Percentiles rank a stretch among this genome's conserved stretches.
phyloP scores from a whole-genome alignment of 2,797 vertebrate genomes.

The Emydoidea blandingii region DNA sequence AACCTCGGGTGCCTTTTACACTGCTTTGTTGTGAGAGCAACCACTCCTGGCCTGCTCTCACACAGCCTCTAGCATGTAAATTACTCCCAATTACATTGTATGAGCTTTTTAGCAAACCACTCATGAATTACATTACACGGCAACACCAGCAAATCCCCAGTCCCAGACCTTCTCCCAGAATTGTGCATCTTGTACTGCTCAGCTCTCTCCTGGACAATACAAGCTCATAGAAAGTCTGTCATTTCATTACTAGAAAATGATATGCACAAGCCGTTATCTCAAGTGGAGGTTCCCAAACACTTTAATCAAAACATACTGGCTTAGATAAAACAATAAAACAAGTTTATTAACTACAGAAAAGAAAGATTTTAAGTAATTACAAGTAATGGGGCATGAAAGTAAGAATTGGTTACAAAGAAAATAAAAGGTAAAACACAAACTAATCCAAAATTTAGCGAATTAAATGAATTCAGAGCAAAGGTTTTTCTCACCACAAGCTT shows the following conservation, averaged over 20 bases:
- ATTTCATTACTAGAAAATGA: neutral
- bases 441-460: neutral
- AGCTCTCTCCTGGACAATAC: neutral
- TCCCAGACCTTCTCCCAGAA: neutral
- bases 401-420: neutral
- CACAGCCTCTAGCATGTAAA: neutral
- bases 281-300: neutral
- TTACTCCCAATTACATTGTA: neutral
- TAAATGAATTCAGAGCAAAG: neutral
- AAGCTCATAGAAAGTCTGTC: neutral
- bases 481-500: neutral
- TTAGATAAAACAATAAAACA: neutral
- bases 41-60: neutral
- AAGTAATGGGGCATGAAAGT: neutral
- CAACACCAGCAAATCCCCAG: neutral
- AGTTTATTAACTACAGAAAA: neutral
- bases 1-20: neutral
- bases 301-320: neutral
- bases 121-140: neutral
- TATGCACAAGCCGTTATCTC: neutral
- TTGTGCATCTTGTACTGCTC: neutral
- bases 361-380: neutral
- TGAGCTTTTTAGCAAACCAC: neutral
- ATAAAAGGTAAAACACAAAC: neutral
- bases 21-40: neutral